phyloP scores from a whole-genome alignment of 2,113 vertebrate species.

The Panthera leo region DNA sequence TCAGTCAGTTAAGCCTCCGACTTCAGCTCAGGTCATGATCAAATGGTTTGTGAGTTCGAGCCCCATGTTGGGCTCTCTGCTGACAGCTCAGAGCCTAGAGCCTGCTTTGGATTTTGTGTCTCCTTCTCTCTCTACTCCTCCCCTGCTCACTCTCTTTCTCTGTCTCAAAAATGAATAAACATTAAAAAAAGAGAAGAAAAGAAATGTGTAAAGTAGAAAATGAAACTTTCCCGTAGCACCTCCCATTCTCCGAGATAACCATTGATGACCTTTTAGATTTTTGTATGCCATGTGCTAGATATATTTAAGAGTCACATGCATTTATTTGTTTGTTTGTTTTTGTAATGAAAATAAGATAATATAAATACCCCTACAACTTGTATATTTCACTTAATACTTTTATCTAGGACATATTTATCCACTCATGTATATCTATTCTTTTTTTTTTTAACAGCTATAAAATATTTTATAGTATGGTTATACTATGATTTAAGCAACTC shows the following conservation, averaged over 20 bases:
- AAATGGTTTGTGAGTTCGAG: no score
- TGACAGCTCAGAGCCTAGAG: no score
- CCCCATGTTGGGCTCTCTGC: no score
- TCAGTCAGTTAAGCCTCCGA: no score
- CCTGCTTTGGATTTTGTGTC: no score
- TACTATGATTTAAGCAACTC: conserved; percentile 1
- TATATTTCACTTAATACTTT: not conserved
- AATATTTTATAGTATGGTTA: not conserved
- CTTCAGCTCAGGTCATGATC: no score
- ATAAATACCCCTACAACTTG: not conserved
- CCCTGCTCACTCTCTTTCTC: no score
- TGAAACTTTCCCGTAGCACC: not conserved
- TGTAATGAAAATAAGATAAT: not conserved
- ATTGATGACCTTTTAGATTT: not conserved
- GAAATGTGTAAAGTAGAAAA: not conserved
- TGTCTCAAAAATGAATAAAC: no score
- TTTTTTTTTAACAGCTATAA: conserved; percentile 23
- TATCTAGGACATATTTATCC: not conserved
- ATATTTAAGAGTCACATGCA: not conserved
- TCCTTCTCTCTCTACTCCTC: no score
- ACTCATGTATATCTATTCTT: not conserved
- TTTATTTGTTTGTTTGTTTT: not conserved
- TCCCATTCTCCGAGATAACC: not conserved
- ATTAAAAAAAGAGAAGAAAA: not conserved
- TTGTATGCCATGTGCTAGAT: not conserved